A percentile compares a stretch with the other conserved stretches of the same genome.
Evolutionary conservation across 2,113 vertebrate species (phyloP).

Genomic region (Mustela lutreola): DNA sequence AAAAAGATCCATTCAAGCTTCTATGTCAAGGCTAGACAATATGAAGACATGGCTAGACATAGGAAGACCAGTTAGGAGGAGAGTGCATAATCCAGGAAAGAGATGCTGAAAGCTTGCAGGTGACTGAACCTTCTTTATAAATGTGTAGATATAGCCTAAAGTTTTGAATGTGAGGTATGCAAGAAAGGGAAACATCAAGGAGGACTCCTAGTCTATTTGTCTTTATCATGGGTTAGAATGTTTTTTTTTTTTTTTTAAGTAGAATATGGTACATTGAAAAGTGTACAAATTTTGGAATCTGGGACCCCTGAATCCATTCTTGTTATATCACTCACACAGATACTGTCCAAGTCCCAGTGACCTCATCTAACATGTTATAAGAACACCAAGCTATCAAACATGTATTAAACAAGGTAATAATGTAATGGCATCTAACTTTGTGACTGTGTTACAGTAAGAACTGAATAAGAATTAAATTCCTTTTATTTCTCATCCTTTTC

Average conservation of each 20-base stretch:
- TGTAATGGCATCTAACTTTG: not conserved
- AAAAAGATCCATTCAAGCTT: conserved; percentile 44
- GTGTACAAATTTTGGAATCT: not conserved
- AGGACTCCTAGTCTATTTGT: not conserved
- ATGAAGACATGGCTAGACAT: not conserved
- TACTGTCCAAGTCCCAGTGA: not conserved
- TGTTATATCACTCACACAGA: not conserved
- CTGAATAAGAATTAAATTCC: not conserved
- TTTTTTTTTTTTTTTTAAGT: not conserved
- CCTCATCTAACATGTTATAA: not conserved
- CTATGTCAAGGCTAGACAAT: not conserved
- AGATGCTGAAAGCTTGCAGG: not conserved
- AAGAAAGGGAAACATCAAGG: not conserved
- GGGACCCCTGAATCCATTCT: not conserved
- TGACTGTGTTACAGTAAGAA: not conserved
- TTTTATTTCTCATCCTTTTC: not conserved
- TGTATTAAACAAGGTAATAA: not conserved
- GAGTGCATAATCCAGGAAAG: not conserved
- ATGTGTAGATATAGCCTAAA: not conserved
- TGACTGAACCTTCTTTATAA: not conserved
- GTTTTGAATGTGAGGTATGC: not conserved
- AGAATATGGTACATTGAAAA: not conserved
- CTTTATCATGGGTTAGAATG: not conserved
- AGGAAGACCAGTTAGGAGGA: not conserved
- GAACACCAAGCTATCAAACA: not conserved